Conservation (phyloP, 2,113 vertebrate species). For the Dicerorhinus sumatrensis region DNA sequence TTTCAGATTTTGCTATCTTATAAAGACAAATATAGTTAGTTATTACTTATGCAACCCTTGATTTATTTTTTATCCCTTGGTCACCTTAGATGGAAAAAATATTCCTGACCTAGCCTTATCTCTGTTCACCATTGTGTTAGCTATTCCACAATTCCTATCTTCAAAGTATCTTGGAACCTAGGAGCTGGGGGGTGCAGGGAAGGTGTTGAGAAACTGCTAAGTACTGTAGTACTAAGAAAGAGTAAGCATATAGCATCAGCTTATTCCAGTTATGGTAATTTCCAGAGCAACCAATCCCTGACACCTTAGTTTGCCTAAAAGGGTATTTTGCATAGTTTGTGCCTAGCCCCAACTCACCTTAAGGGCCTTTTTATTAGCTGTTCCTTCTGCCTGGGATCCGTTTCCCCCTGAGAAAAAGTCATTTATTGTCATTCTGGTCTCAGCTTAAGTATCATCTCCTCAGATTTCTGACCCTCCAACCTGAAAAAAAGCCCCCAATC, state of each 20-base stretch:
- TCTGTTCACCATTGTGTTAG: background rate
- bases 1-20: background rate
- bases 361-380: background rate
- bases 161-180: constrained; percentile 9
- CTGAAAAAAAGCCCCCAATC: background rate
- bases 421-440: background rate
- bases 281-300: background rate
- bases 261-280: background rate
- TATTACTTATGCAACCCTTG: constrained; percentile 19
- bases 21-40: constrained; percentile 4
- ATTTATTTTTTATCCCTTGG: background rate
- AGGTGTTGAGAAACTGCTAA: background rate
- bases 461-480: background rate
- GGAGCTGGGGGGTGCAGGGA: background rate
- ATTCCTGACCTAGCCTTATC: background rate
- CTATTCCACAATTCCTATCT: background rate
- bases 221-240: constrained; percentile 21
- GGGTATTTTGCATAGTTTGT: background rate
- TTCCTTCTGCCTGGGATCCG: background rate
- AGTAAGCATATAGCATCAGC: background rate
- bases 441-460: constrained; percentile 27
- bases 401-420: background rate
- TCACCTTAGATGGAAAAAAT: constrained; percentile 16
- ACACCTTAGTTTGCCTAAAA: constrained; percentile 27
- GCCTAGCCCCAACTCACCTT: background rate